Conservation (phyloP, 2,888 invertebrate genomes). For the Electrophaes corylata region DNA sequence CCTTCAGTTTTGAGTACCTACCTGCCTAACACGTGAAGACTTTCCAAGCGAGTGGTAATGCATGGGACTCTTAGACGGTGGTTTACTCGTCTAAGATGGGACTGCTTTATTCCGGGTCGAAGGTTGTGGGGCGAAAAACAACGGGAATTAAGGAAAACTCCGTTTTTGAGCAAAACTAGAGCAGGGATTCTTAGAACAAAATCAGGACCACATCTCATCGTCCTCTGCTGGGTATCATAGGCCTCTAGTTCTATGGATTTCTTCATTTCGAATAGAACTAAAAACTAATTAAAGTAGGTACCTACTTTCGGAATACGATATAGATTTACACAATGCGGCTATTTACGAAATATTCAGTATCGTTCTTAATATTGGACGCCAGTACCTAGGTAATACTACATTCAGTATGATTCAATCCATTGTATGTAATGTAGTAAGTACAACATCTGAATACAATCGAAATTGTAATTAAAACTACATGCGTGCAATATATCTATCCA, state of each 20-base stretch:
- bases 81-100: no score
- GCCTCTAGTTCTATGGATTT: no score
- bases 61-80: no score
- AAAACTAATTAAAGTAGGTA: background rate
- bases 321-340: background rate
- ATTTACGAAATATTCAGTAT: background rate
- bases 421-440: conserved; percentile 14
- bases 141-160: no score
- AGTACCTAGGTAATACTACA: conserved; percentile 3
- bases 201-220: no score
- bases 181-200: no score
- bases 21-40: background rate
- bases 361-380: background rate
- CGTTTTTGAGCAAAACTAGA: no score
- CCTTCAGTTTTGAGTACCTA: background rate
- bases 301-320: background rate
- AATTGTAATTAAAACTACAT: conserved; percentile 22
- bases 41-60: background rate
- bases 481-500: conserved; percentile 9
- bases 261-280: no score
- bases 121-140: no score
- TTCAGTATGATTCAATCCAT: conserved; percentile 10
- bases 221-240: no score
- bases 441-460: conserved; percentile 20
- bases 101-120: background rate